Percentiles rank a stretch among this genome's conserved stretches.
Evolutionary conservation across 2,888 invertebrate genomes (phyloP).

Genomic region (Drosophila infuscata): DNA sequence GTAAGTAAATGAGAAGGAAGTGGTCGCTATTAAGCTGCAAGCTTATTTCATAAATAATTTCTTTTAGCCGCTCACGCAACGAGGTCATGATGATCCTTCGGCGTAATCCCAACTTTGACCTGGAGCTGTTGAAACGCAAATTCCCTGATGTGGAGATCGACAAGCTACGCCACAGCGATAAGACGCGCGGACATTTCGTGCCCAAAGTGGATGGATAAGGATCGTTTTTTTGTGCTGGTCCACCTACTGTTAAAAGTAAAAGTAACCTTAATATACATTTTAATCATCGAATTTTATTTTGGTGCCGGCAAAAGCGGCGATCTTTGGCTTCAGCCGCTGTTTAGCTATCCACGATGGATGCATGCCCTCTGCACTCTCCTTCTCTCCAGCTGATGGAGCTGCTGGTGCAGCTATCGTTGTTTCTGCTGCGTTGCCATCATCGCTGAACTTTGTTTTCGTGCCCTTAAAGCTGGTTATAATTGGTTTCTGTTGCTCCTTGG

Average conservation of each 20-base stretch:
- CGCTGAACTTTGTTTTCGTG: constrained; percentile 82
- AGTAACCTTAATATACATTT: constrained; percentile 29
- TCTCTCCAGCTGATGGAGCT: not conserved
- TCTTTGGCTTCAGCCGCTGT: constrained; percentile 81
- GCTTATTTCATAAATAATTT: constrained; percentile 9
- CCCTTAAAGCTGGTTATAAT: constrained; percentile 77
- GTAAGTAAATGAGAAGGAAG: constrained; percentile 79
- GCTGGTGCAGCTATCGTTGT: not conserved
- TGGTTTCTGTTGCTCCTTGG: constrained; percentile 81
- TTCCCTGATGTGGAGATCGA: constrained; percentile 92
- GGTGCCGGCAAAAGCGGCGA: constrained; percentile 82
- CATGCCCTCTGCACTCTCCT: constrained; percentile 48
- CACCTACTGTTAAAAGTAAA: constrained; percentile 35
- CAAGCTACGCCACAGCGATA: constrained; percentile 87
- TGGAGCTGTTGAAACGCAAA: constrained; percentile 89
- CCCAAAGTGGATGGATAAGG: constrained; percentile 83
- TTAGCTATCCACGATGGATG: constrained; percentile 85
- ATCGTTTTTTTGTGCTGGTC: constrained; percentile 5
- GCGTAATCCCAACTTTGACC: constrained; percentile 91
- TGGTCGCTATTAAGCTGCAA: no score
- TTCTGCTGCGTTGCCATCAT: constrained; percentile 48
- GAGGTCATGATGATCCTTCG: constrained; percentile 90
- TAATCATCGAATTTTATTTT: constrained; percentile 82
- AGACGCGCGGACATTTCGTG: constrained; percentile 88
- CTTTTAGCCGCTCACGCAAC: constrained; percentile 87